Percentiles rank a stretch among this genome's conserved stretches.
These are phyloP conservation scores for Protodeltote pygarga DNA, from an alignment of 2,888 invertebrate genomes.

Conservation along the genomic window DNA sequence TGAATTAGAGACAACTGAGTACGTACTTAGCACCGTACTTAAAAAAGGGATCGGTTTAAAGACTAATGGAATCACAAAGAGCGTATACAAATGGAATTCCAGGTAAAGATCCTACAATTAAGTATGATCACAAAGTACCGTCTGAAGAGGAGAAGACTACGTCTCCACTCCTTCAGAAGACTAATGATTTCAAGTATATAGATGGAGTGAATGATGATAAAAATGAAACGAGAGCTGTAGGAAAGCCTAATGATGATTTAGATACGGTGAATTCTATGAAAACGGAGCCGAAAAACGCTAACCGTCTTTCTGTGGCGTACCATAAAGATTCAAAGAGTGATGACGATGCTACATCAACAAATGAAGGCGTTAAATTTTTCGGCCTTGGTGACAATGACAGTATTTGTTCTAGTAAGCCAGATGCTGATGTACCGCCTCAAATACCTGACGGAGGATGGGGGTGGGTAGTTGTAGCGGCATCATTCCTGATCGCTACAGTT, in stretches of 20 bases:
- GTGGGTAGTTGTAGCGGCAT: conserved; percentile 95
- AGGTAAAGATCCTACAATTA: conserved; percentile 75
- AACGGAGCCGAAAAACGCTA: conserved; percentile 63
- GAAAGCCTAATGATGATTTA: conserved; percentile 70
- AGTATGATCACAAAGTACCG: conserved; percentile 77
- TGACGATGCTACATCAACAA: conserved; percentile 79
- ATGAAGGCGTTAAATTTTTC: conserved; percentile 84
- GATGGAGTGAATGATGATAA: conserved; percentile 69
- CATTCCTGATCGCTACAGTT: conserved; percentile 94
- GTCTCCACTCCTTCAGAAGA: conserved; percentile 74
- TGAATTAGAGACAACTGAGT: conserved; percentile 60
- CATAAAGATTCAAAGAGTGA: conserved; percentile 65
- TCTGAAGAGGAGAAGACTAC: conserved; percentile 84
- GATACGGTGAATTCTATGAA: conserved; percentile 76
- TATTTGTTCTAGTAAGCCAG: conserved; percentile 75
- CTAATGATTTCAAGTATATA: conserved; percentile 72
- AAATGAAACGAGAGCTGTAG: conserved; percentile 58
- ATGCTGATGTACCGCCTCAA: conserved; percentile 81
- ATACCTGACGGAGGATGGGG: conserved; percentile 96
- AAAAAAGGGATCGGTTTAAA: conserved; percentile 61
- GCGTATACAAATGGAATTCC: conserved; percentile 79
- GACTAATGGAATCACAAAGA: conserved; percentile 82
- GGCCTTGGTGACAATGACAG: conserved; percentile 84
- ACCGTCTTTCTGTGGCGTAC: conserved; percentile 69
- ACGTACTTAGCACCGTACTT: conserved; percentile 69